These are phyloP conservation scores for Mungos mungo DNA, from an alignment of 2,113 vertebrate genomes.

Conservation along the genomic window DNA sequence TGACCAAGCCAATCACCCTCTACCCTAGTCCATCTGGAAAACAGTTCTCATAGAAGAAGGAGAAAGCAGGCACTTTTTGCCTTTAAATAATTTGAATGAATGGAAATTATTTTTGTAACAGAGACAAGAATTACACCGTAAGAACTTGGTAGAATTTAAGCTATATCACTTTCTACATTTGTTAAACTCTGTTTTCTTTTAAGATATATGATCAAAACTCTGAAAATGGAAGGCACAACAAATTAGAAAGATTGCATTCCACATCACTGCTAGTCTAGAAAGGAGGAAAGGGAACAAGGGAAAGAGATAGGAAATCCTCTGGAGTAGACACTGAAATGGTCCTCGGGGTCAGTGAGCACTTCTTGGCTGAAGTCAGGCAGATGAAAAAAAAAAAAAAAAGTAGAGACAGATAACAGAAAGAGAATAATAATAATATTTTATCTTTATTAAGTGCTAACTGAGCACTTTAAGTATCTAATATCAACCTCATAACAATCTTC, in stretches of 20 bases:
- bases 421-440: not conserved
- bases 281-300: not conserved
- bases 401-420: not conserved
- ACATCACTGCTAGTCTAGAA: not conserved
- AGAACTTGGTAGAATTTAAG: not conserved
- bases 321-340: not conserved
- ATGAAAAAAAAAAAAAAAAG: not conserved
- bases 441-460: not conserved
- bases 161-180: not conserved
- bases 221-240: constrained; percentile 5
- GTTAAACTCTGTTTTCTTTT: constrained; percentile 15
- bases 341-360: not conserved
- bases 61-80: not conserved
- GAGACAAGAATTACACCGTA: not conserved
- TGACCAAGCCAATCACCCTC: not conserved
- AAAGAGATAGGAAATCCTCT: not conserved
- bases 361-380: not conserved
- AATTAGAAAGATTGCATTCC: not conserved
- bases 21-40: not conserved
- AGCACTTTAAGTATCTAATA: constrained; percentile 1
- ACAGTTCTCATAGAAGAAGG: not conserved
- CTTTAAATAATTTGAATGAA: not conserved
- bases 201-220: not conserved
- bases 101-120: not conserved
- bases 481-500: constrained; percentile 23